Evolutionary conservation across 2,113 vertebrate species (phyloP), one percentile per base, ranked within the genome.

Genomic region (Lycaon pictus): DNA sequence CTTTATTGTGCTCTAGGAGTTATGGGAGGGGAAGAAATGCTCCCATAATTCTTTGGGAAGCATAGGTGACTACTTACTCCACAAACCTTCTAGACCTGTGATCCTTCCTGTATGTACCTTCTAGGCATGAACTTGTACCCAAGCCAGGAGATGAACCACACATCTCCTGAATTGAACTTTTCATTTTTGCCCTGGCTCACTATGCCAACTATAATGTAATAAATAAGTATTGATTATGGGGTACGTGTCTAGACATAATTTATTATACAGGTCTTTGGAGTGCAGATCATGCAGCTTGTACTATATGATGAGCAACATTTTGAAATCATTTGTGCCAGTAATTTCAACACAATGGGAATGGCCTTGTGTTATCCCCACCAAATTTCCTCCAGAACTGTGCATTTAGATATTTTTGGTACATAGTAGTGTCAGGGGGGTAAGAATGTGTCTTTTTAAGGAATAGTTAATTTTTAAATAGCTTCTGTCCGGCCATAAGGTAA

Each of bases 181-280:
- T 71, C 35, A 43, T 74, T 92, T 93, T 84, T 13, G 25, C 20
- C n/a, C 25, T 81, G 32, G 10, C 16, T 17, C 20, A 48, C 83
- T 74, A 95, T 2, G 71, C 7, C 35, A 72, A 65, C 7, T 90
- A 8, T 85, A 74, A 67, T 23, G 25, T 53, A 27, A 43, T 77
- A 83, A 56, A 11, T 48, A 80, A 79, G 25, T 92, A 93, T 96
- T 95, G 67, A 89, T 74, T 83, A 96, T n/a, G 91, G 51, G 55
- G 19, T 62, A 55, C n/a, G 29, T 79, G 2, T 96, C 93, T 35
- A n/a, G 80, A 58, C 7, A 55, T 80, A 51, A 80, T 16, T 83
- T 97, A 48, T 48, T 80, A 7, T 56, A 56, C 4, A 58, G 20
- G 37, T 62, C 27, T 93, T 81, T 53, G 51, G 58, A n/a, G 15